Evolutionary conservation across 2,888 invertebrate genomes (phyloP).

Genomic region (Plusia festucae): DNA sequence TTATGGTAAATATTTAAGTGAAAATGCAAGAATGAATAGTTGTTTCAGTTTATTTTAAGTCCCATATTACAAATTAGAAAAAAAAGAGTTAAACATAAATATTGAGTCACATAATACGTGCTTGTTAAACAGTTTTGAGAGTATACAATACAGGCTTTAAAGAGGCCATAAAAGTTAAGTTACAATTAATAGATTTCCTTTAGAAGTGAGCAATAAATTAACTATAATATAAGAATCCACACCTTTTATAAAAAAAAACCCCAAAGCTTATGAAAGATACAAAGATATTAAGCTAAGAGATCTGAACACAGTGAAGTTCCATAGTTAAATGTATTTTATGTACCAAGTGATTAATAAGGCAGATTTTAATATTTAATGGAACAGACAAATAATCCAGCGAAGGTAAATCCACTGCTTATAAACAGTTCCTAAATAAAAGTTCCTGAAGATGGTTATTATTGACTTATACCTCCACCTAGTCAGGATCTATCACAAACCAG

Average conservation of each 20-base stretch:
- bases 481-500: neutral
- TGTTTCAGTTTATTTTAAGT: conserved; percentile 68
- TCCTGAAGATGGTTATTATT: neutral
- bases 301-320: neutral
- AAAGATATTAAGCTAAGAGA: neutral
- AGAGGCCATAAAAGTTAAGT: neutral
- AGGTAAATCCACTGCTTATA: neutral
- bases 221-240: conserved; percentile 2
- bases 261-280: neutral
- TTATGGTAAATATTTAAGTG: conserved; percentile 55
- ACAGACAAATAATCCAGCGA: no score
- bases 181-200: neutral
- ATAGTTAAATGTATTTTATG: conserved; percentile 12
- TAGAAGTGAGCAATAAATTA: neutral
- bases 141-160: neutral
- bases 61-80: conserved; percentile 65
- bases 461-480: neutral
- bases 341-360: conserved; percentile 23
- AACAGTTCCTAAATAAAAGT: neutral
- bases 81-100: conserved; percentile 38
- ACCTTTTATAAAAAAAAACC: neutral
- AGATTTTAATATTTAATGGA: neutral
- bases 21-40: conserved; percentile 69
- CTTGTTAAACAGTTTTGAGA: conserved; percentile 14
- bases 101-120: conserved; percentile 27